Percentiles rank a stretch among this genome's conserved stretches.
phyloP scores from a whole-genome alignment of 2,888 invertebrate species.

The Chymomyza amoena region DNA sequence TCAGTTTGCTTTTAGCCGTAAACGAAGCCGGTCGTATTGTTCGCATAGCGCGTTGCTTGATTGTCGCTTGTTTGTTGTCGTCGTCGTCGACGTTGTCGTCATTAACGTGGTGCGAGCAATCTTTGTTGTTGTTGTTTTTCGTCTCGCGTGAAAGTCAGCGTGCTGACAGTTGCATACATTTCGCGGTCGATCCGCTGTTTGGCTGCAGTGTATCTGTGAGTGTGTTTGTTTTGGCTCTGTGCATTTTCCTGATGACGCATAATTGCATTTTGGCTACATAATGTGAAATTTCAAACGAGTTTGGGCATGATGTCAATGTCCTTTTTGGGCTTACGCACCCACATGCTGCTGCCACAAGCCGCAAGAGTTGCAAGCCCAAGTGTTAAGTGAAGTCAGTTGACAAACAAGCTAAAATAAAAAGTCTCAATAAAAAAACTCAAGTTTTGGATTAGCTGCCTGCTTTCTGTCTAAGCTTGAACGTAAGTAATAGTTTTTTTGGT shows the following conservation, averaged over 20 bases:
- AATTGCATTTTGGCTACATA: slow-evolving; percentile 31
- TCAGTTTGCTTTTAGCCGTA: slow-evolving; percentile 55
- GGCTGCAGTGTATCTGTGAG: neutral
- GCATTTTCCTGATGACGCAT: slow-evolving; percentile 56
- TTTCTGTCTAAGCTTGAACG: neutral
- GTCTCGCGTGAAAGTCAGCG: slow-evolving; percentile 41
- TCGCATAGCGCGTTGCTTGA: neutral
- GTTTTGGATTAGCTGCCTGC: neutral
- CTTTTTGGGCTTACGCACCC: slow-evolving; percentile 47
- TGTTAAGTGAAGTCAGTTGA: slow-evolving; percentile 13
- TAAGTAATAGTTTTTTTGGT: slow-evolving; percentile 9
- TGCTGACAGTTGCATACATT: slow-evolving; percentile 42
- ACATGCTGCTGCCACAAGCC: slow-evolving; percentile 1
- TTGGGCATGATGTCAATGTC: slow-evolving; percentile 56
- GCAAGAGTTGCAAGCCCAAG: neutral
- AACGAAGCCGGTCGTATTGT: slow-evolving; percentile 58
- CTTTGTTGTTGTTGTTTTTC: neutral
- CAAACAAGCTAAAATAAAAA: slow-evolving; percentile 29
- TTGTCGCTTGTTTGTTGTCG: neutral
- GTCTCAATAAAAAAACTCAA: slow-evolving; percentile 23
- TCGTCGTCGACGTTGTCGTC: slow-evolving; percentile 3
- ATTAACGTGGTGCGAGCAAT: neutral
- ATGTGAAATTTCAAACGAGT: neutral
- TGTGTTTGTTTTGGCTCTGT: slow-evolving; percentile 29
- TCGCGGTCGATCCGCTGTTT: slow-evolving; percentile 15